Conservation (phyloP, 2,113 vertebrate genomes). For the Corythornis cristatus region DNA sequence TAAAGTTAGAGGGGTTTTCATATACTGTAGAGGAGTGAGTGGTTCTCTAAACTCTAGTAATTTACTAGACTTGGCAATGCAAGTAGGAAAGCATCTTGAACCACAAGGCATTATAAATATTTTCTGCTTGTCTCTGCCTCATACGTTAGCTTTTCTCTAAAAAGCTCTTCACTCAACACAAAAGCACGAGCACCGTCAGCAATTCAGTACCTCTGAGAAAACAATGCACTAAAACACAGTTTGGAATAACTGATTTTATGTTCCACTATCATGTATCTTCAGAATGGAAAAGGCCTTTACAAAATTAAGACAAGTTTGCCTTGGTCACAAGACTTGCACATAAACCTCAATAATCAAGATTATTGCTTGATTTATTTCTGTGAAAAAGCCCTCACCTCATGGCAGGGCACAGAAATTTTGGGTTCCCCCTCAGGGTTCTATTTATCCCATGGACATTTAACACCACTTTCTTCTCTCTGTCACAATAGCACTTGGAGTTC, state of each 20-base stretch:
- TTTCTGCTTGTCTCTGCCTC: not conserved
- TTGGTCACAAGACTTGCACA: not conserved
- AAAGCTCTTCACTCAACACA: not conserved
- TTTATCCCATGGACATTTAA: not conserved
- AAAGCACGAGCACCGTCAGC: not conserved
- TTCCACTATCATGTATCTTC: not conserved
- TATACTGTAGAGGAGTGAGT: not conserved
- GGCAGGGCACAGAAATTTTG: not conserved
- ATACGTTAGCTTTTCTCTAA: not conserved
- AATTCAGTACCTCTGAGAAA: not conserved
- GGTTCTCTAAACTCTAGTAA: not conserved
- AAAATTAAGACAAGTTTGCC: not conserved
- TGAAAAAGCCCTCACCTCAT: not conserved
- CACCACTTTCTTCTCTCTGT: not conserved
- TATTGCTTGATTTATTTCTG: not conserved
- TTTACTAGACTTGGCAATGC: not conserved
- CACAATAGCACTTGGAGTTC: not conserved
- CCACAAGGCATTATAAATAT: not conserved
- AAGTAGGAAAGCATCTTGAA: not conserved
- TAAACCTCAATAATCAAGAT: not conserved
- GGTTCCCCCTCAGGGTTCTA: not conserved
- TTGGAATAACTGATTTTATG: not conserved
- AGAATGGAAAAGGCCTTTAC: not conserved
- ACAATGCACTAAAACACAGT: not conserved
- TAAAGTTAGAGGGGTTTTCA: rapidly evolving